Evolutionary conservation across 2,888 invertebrate species (phyloP).

Genomic region (Xanthia icteritia): DNA sequence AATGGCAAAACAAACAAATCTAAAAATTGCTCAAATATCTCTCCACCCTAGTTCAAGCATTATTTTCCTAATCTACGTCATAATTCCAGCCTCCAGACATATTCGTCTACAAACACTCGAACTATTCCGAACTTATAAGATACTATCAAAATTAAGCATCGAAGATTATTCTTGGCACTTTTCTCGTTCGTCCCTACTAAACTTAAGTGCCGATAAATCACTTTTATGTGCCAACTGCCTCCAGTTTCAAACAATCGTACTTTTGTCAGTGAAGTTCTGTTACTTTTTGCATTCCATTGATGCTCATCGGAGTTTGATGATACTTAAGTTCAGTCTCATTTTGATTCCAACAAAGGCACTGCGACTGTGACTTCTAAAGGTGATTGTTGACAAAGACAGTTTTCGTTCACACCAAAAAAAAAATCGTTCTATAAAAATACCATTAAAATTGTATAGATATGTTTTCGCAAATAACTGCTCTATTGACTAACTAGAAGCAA

Average conservation of each 20-base stretch:
- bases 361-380: not conserved
- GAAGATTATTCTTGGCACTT: slow-evolving; percentile 70
- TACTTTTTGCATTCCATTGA: slow-evolving; percentile 65
- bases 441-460: not conserved
- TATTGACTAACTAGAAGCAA: not conserved
- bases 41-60: not conserved
- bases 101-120: slow-evolving; percentile 60
- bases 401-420: not conserved
- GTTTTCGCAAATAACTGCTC: not conserved
- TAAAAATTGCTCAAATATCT: slow-evolving; percentile 1
- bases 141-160: slow-evolving; percentile 70
- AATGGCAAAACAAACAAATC: not conserved
- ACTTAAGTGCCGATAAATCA: slow-evolving; percentile 78
- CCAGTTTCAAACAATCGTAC: slow-evolving; percentile 60
- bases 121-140: slow-evolving; percentile 59
- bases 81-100: slow-evolving; percentile 34
- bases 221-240: slow-evolving; percentile 62
- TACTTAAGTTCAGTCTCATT: slow-evolving; percentile 46
- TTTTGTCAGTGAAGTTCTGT: slow-evolving; percentile 60
- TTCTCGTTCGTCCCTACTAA: slow-evolving; percentile 68
- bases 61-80: slow-evolving; percentile 35
- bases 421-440: not conserved
- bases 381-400: not conserved
- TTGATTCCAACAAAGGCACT: slow-evolving; percentile 24
- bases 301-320: slow-evolving; percentile 62